These are phyloP conservation scores for Chlorodrepanis virens DNA, from an alignment of 2,113 vertebrate genomes.

Conservation along the genomic window DNA sequence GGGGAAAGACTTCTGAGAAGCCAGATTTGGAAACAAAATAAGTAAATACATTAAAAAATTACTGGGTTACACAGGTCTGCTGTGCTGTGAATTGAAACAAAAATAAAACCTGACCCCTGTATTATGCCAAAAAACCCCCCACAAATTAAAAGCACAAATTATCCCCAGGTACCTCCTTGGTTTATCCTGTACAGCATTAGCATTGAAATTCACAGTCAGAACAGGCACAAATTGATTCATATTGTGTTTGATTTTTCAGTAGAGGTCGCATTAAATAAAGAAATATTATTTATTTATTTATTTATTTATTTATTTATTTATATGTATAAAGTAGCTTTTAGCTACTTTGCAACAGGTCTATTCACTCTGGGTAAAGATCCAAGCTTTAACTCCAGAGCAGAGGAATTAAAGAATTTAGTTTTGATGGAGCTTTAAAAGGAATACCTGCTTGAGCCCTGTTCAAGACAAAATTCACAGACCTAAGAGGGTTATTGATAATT, in stretches of 20 bases:
- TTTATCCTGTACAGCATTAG: background rate
- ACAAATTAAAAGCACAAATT: conserved; percentile 28
- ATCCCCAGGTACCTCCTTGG: background rate
- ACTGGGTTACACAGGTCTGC: background rate
- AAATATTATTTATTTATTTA: background rate
- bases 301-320: background rate
- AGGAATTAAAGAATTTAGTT: background rate
- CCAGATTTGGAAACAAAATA: background rate
- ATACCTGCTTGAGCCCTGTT: background rate
- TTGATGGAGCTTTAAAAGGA: background rate
- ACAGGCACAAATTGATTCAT: background rate
- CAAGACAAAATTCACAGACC: background rate
- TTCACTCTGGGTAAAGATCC: background rate
- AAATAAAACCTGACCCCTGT: background rate
- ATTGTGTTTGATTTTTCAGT: background rate
- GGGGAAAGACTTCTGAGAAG: background rate
- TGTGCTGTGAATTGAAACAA: background rate
- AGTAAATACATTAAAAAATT: background rate
- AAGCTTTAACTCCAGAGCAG: background rate
- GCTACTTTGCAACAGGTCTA: background rate
- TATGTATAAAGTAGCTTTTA: background rate
- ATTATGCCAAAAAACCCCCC: background rate
- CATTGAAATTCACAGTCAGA: background rate
- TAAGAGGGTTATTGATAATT: background rate
- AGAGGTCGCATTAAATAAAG: background rate